Base-by-base conservation (phyloP, 2,888 invertebrate species). In the Drosophila antonietae region DNA sequence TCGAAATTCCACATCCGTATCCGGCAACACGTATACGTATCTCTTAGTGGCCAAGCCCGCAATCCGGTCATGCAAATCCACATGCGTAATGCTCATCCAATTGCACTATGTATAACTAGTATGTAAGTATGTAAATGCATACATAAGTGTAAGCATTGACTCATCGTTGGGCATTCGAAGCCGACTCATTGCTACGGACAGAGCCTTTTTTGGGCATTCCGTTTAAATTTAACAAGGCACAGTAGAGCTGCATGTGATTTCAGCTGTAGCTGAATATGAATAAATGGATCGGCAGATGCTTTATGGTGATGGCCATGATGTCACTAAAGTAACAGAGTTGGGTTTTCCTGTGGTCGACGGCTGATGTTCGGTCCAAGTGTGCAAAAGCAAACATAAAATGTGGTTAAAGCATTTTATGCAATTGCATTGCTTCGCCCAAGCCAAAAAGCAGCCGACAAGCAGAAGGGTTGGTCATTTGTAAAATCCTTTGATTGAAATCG, bases 341-440 rank as follows among this genome's bases (percentile, higher is more conserved):
- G 66, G 60, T 58, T 61, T 67, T 80, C 60, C 58, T 75, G 77
- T 33, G 77, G 77, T 76, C 71, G 57, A 73, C 64, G 67, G 61
- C 61, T 52, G 80, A 70, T 69, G 53, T 35, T 53, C 35, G 60
- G 18, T 58, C 49, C 62, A 61, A 56, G 61, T 57, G 57, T 61
- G 71, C 71, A 63, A 70, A 75, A 73, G 80, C 80, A 81, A 82
- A 82, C 82, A 82, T 80, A 79, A 80, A 82, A 82, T 80, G 80
- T 79, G 80, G 80, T 80, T 82, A 72, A 82, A 80, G 75, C 81
- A 80, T 81, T 83, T 80, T 80, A 82, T 82, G 83, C 83, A 82
- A 75, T 80, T 71, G 80, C 71, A 82, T 59, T 79, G 76, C 71
- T 33, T n/a, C 47, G 28, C 41, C 41, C 31, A 55, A 20, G 55